phyloP scores from a whole-genome alignment of 2,797 vertebrate genomes.

The Forpus xanthops region DNA sequence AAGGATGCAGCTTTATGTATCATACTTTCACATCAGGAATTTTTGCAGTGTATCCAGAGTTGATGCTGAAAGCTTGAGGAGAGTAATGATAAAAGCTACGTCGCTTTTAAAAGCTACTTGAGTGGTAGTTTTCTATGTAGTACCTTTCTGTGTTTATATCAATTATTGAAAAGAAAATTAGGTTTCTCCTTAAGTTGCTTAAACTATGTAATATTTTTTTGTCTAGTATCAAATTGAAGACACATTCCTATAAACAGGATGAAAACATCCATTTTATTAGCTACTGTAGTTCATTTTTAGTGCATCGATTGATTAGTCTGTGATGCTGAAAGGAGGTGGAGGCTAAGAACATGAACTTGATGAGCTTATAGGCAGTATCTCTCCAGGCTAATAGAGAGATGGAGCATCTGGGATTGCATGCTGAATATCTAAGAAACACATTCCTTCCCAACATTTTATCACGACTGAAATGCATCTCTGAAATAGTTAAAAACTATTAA shows the following conservation, averaged over 20 bases:
- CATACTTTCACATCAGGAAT: neutral
- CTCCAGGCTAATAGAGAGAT: neutral
- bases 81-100: neutral
- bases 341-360: neutral
- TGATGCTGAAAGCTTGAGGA: neutral
- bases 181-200: neutral
- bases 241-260: neutral
- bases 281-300: neutral
- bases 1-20: neutral
- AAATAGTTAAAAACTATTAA: slow-evolving; percentile 63
- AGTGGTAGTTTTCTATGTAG: neutral
- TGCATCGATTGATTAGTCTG: neutral
- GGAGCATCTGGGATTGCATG: neutral
- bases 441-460: neutral
- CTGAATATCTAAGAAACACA: neutral
- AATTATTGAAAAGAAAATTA: neutral
- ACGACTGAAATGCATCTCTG: neutral
- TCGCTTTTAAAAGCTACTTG: no score
- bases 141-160: neutral
- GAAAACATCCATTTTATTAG: neutral
- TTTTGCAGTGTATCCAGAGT: neutral
- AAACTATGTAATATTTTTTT: neutral
- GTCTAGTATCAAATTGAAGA: neutral
- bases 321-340: neutral
- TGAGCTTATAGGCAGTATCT: neutral